Conservation (phyloP, 2,113 vertebrate genomes). For the Piprites chloris region DNA sequence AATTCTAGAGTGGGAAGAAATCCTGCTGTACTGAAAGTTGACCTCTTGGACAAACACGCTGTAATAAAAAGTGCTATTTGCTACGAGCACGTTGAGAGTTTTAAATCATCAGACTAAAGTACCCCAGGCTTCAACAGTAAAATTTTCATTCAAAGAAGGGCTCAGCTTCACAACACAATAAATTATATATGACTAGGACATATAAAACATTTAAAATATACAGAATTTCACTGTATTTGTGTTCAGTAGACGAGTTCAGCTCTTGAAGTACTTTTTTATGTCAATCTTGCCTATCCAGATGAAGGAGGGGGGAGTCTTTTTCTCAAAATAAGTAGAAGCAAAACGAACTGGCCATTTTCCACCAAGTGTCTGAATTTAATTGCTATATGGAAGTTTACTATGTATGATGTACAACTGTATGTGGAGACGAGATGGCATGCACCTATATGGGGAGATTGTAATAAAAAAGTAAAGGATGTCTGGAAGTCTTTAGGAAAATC, state of each 20-base stretch:
- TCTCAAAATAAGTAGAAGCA: constrained; percentile 16
- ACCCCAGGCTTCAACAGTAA: constrained; percentile 77
- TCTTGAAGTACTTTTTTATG: constrained; percentile 73
- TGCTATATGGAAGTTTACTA: not conserved
- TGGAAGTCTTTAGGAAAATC: not conserved
- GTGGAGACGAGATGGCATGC: not conserved
- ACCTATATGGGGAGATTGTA: not conserved
- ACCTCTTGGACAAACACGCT: constrained; percentile 82
- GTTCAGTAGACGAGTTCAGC: constrained; percentile 68
- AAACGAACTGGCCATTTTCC: not conserved
- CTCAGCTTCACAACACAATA: constrained; percentile 83
- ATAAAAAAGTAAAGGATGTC: not conserved
- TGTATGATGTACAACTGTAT: not conserved
- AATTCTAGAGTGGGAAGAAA: constrained; percentile 63
- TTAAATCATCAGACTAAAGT: constrained; percentile 82
- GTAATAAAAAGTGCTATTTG: constrained; percentile 80
- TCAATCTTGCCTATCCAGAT: constrained; percentile 65
- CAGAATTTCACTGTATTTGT: constrained; percentile 73
- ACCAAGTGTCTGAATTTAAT: constrained; percentile 12
- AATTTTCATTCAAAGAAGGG: constrained; percentile 82
- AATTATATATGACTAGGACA: constrained; percentile 82
- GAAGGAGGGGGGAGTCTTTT: not conserved
- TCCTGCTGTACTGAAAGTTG: constrained; percentile 69
- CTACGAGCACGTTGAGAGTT: constrained; percentile 70
- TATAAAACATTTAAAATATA: constrained; percentile 85